These are phyloP conservation scores for Acropora tenuis DNA, from an alignment of 64 coral and sea anemone genomes.

Conservation along the genomic window DNA sequence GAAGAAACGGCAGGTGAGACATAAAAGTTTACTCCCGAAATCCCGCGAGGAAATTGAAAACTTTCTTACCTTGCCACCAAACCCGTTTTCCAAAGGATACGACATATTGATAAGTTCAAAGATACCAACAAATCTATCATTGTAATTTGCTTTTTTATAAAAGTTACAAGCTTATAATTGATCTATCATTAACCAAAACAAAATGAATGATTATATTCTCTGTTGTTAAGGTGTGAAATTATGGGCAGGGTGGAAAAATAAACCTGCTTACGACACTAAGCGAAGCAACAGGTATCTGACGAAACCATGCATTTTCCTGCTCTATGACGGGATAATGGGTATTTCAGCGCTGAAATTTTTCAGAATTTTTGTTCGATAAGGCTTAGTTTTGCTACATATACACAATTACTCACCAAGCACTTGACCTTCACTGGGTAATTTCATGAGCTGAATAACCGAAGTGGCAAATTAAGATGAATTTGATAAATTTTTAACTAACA, in stretches of 20 bases:
- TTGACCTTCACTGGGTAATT: neutral
- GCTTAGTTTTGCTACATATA: too few species aligned
- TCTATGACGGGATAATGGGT: too few species aligned
- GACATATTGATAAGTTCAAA: too few species aligned
- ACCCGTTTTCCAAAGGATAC: too few species aligned
- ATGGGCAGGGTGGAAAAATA: neutral
- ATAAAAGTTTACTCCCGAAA: too few species aligned
- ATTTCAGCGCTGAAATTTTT: neutral
- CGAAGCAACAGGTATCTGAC: neutral
- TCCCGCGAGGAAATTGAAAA: too few species aligned
- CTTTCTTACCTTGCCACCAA: too few species aligned
- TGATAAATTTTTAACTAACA: conserved; percentile 5
- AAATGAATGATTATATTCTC: neutral
- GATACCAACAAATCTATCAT: neutral
- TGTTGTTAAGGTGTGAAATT: neutral
- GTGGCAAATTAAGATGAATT: neutral
- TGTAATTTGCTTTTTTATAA: neutral
- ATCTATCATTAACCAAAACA: neutral
- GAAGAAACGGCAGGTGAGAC: too few species aligned
- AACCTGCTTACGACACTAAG: neutral
- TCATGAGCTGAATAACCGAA: neutral
- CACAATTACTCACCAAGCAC: neutral
- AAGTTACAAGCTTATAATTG: neutral
- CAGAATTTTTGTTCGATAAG: too few species aligned
- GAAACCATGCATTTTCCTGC: too few species aligned